Evolutionary conservation across 2,797 vertebrate genomes (phyloP).

Genomic region (Cottoperca gobio): DNA sequence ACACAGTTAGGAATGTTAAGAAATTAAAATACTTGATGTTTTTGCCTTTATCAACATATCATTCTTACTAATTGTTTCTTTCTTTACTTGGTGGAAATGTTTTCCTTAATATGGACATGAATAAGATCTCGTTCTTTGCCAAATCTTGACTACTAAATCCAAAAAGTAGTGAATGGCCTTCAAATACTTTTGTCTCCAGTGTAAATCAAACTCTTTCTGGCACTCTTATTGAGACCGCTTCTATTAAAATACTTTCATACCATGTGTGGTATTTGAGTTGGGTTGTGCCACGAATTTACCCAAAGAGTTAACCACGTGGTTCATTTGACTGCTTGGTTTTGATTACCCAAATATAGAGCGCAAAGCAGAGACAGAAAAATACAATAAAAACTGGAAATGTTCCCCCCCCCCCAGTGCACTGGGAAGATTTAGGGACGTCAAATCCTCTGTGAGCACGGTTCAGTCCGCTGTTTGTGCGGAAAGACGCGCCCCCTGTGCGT

Average conservation of each 20-base stretch:
- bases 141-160: background rate
- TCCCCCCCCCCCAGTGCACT: background rate
- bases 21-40: background rate
- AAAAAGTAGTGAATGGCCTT: background rate
- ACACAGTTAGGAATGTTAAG: background rate
- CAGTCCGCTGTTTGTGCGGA: background rate
- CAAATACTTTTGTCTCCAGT: background rate
- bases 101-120: background rate
- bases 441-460: background rate
- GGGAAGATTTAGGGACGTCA: constrained; percentile 7
- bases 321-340: no score
- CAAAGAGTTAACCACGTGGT: background rate
- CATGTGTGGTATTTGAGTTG: background rate
- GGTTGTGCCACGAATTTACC: background rate
- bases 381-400: background rate
- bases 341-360: background rate
- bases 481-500: constrained; percentile 35
- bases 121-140: no score
- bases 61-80: no score
- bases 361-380: background rate
- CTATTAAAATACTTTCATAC: background rate
- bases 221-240: background rate
- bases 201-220: background rate
- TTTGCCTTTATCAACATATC: background rate
- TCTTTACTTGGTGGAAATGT: background rate